Evolutionary conservation across 2,113 vertebrate species (phyloP), one percentile per base, ranked within the genome.

Genomic region (Parus major): DNA sequence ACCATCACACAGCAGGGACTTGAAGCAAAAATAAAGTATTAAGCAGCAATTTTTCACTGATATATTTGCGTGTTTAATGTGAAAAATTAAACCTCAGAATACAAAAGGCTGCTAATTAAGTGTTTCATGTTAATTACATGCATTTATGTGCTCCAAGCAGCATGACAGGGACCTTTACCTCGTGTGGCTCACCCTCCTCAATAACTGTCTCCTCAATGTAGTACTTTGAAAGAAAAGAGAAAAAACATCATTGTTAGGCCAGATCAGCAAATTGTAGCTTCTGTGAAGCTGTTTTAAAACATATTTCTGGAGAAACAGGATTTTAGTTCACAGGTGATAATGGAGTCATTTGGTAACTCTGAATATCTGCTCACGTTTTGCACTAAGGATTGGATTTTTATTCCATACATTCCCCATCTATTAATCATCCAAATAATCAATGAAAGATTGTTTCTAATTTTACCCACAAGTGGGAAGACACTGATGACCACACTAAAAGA

Each of bases 141-240:
- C 86, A 79, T 59, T 68, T 69, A 33, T 39, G 46, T 18, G n/a
- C 22, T 18, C 29, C 83, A n/a, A 29, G 85, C 73, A 82, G 49
- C 39, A 60, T 8, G 56, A 70, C 75, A 84, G 75, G 90, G 70
- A 88, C 64, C 79, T 97, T 99, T 98, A 99, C 99, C 99, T 99
- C 97, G 2, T 93, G 89, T 3, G 97, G 98, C 71, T 96, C 79
- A 29, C 95, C 97, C 70, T 98, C 98, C 82, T 98, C 98, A 84
- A 98, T 96, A 95, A 98, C 15, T 70, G 98, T 97, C 88, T 98
- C 99, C 98, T 98, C 98, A 88, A 97, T 98, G 97, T 98, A 98
- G 98, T 98, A 99, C 98, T 99, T 93, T 50, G 96, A 94, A 98
- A 91, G 98, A 91, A 97, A 2, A 5, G 66, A 97, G 42, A 97